Evolutionary conservation across 2,113 vertebrate genomes (phyloP).

Genomic region (Silurus asotus): DNA sequence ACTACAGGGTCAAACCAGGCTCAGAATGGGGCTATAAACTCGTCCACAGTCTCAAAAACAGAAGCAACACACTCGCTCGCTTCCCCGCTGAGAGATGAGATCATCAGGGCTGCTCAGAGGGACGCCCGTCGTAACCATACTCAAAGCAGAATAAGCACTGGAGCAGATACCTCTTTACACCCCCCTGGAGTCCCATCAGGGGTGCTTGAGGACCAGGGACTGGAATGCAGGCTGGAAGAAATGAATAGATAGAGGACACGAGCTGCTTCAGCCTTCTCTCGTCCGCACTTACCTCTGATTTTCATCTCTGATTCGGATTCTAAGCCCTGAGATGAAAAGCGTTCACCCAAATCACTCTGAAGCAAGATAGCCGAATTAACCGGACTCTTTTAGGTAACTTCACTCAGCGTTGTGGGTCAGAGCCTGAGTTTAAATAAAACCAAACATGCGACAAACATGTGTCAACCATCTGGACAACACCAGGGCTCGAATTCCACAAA

Average conservation of each 20-base stretch:
- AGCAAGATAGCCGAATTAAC: not conserved
- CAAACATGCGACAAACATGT: constrained; percentile 14
- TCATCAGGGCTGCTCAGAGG: not conserved
- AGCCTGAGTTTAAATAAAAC: not conserved
- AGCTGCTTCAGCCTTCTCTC: not conserved
- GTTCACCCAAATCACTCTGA: not conserved
- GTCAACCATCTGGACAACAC: constrained; percentile 24
- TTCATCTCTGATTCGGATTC: not conserved
- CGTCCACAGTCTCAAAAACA: not conserved
- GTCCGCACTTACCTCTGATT: not conserved
- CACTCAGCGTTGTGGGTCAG: not conserved
- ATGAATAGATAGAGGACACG: not conserved
- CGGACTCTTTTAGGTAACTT: not conserved
- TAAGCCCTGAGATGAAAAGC: no score
- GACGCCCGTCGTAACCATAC: not conserved
- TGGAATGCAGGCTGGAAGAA: not conserved
- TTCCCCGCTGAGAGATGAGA: constrained; percentile 4
- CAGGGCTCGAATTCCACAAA: constrained; percentile 8
- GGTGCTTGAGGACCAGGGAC: not conserved
- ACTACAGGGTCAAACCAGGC: not conserved
- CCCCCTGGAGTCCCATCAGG: not conserved
- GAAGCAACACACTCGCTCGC: not conserved
- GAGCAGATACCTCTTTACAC: constrained; percentile 17
- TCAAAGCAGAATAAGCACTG: not conserved
- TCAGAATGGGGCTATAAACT: not conserved